These are phyloP conservation scores for Agrotis puta DNA, from an alignment of 2,888 invertebrate genomes.

Conservation along the genomic window DNA sequence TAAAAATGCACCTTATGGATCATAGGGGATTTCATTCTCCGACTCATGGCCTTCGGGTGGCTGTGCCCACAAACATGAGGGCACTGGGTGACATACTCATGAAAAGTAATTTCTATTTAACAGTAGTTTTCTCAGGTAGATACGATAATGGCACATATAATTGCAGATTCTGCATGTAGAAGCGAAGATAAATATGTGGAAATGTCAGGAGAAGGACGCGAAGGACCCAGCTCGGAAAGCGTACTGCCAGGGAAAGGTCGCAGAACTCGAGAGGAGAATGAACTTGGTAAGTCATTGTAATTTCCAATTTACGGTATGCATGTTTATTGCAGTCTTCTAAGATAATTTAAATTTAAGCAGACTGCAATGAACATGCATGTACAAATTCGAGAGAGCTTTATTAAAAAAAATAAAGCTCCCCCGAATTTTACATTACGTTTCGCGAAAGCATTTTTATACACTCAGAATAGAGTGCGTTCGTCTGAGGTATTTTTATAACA, in stretches of 20 bases:
- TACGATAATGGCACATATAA: background rate
- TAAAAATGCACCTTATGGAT: too few relatives aligned
- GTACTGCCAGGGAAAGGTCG: conserved; percentile 79
- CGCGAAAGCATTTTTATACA: too few relatives aligned
- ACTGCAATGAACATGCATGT: too few relatives aligned
- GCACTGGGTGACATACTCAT: background rate
- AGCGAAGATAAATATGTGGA: conserved; percentile 87
- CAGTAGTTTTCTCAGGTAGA: background rate
- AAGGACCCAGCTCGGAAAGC: conserved; percentile 81
- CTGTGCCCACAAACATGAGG: too few relatives aligned
- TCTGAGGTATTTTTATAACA: too few relatives aligned
- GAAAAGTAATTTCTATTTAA: background rate
- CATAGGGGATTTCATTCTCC: too few relatives aligned
- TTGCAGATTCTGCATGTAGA: conserved; percentile 81
- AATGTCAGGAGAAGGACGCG: conserved; percentile 73
- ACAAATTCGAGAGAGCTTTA: too few relatives aligned
- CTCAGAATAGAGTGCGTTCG: too few relatives aligned
- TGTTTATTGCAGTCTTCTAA: background rate
- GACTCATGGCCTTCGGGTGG: too few relatives aligned
- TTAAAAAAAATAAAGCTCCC: too few relatives aligned
- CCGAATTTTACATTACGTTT: too few relatives aligned
- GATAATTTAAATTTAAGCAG: too few relatives aligned
- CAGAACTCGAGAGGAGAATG: conserved; percentile 73
- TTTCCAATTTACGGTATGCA: background rate
- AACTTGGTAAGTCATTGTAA: conserved; percentile 71